Evolutionary conservation across 2,797 vertebrate genomes (phyloP).

Genomic region (Otolemur crassicaudatus): DNA sequence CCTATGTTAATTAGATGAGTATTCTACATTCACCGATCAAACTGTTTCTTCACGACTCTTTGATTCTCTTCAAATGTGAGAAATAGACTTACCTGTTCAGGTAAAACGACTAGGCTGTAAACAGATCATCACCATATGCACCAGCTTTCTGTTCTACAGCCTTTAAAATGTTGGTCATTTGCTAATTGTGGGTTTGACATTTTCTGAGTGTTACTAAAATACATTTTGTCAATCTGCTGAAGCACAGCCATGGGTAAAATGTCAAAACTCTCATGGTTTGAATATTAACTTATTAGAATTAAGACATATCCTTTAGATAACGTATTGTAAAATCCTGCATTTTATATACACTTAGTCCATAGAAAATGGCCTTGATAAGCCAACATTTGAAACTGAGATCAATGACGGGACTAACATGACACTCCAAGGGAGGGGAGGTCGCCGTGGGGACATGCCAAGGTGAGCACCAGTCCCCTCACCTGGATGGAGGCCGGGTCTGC

Average conservation of each 20-base stretch:
- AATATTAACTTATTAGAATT: not conserved
- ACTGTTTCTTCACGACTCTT: not conserved
- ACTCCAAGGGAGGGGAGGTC: not conserved
- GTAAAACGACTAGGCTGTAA: not conserved
- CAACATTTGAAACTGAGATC: not conserved
- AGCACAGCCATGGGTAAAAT: not conserved
- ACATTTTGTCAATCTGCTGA: not conserved
- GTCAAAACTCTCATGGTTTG: not conserved
- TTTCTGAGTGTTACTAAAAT: not conserved
- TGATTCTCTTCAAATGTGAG: not conserved
- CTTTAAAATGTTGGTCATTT: not conserved
- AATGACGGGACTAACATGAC: rapidly evolving
- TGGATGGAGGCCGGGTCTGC: rapidly evolving
- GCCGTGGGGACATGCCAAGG: rapidly evolving
- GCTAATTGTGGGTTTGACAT: not conserved
- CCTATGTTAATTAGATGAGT: not conserved
- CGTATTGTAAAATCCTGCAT: not conserved
- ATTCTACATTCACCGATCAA: not conserved
- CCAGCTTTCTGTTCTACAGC: not conserved
- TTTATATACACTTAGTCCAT: not conserved
- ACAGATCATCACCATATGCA: not conserved
- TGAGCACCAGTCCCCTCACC: not conserved
- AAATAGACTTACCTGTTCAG: not conserved
- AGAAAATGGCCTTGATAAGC: not conserved
- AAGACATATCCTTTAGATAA: not conserved